Evolutionary conservation across 2,113 vertebrate genomes (phyloP), one percentile per base, ranked within the genome.

Genomic region (Mola mola): DNA sequence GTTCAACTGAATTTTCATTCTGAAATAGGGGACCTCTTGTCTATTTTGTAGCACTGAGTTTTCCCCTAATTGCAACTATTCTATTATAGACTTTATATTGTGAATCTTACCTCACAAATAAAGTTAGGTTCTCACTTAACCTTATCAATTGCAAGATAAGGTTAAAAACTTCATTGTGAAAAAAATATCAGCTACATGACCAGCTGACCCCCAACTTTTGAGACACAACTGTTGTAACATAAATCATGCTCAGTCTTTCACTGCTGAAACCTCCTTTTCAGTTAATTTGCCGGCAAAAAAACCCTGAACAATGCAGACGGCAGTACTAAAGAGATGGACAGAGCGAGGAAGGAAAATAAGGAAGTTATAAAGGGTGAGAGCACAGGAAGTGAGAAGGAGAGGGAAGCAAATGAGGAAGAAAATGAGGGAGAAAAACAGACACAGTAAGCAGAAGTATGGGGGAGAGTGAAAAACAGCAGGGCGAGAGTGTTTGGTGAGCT

Each of bases 261-360:
- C 68, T 26, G 15, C 44, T 63, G 82, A 81, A 66, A 85, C 63
- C 63, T 46, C 44, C 33, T 65, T 53, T 53, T 57, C 37, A 8
- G 73, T 75, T 71, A 62, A 84, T 82, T 78, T 79, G 67, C 21
- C 36, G 49, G 62, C 28, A 66, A 84, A 70, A 89, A 83, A 46
- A 25, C 11, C 83, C 71, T 82, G 66, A 67, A 36, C 41, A 17
- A 33, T 48, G 59, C 67, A 66, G 41, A 42, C 7, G 38, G 79
- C 76, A 25, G 51, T 20, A 40, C 36, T 66, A 44, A 71, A 74
- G 66, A 77, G 42, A 64, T 62, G 56, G 59, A 78, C 24, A 33
- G 28, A 72, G 11, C 34, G 36, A 15, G 26, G 17, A 48, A 5
- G 8, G 24, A 10, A 15, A 26, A n/a, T n/a, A n/a, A n/a, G 10